These are phyloP conservation scores for Spodoptera picta DNA, from an alignment of 2,888 invertebrate genomes.

Conservation along the genomic window DNA sequence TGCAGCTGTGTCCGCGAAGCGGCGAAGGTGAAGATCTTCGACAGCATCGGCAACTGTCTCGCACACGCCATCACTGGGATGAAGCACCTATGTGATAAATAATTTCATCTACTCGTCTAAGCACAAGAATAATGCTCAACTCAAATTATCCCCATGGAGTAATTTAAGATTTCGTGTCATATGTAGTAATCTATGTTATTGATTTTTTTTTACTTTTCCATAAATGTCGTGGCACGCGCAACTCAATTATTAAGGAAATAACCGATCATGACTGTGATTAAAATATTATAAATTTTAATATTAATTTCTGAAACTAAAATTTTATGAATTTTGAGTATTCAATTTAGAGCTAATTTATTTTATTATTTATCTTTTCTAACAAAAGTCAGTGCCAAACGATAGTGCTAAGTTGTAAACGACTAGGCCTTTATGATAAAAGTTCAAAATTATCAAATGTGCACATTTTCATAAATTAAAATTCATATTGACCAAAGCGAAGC, in stretches of 20 bases:
- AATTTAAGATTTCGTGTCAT: slow-evolving; percentile 88
- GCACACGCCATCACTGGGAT: slow-evolving; percentile 77
- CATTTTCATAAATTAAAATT: slow-evolving; percentile 65
- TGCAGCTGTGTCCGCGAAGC: slow-evolving; percentile 92
- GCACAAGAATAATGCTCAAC: slow-evolving; percentile 88
- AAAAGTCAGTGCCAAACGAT: slow-evolving; percentile 87
- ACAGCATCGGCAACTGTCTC: slow-evolving; percentile 61
- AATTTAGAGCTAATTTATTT: slow-evolving; percentile 78
- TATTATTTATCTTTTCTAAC: slow-evolving; percentile 70
- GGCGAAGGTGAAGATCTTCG: slow-evolving; percentile 90
- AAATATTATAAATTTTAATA: slow-evolving; percentile 74
- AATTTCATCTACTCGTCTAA: slow-evolving; percentile 83
- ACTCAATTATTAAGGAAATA: slow-evolving; percentile 76
- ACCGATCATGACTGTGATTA: slow-evolving; percentile 85
- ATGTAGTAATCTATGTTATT: slow-evolving; percentile 81
- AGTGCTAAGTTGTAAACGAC: slow-evolving; percentile 86
- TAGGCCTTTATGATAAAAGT: slow-evolving; percentile 81
- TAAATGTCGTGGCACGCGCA: slow-evolving; percentile 83
- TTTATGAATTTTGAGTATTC: slow-evolving; percentile 73
- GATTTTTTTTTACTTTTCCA: slow-evolving; percentile 75
- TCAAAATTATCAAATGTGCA: slow-evolving; percentile 77
- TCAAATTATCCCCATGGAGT: slow-evolving; percentile 86
- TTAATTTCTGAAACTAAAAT: slow-evolving; percentile 75
- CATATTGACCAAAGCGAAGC: slow-evolving; percentile 81
- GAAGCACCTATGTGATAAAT: slow-evolving; percentile 77